A percentile compares a stretch with the other conserved stretches of the same genome.
phyloP scores from a whole-genome alignment of 2,113 vertebrate genomes.

The Eupsittula cactorum region DNA sequence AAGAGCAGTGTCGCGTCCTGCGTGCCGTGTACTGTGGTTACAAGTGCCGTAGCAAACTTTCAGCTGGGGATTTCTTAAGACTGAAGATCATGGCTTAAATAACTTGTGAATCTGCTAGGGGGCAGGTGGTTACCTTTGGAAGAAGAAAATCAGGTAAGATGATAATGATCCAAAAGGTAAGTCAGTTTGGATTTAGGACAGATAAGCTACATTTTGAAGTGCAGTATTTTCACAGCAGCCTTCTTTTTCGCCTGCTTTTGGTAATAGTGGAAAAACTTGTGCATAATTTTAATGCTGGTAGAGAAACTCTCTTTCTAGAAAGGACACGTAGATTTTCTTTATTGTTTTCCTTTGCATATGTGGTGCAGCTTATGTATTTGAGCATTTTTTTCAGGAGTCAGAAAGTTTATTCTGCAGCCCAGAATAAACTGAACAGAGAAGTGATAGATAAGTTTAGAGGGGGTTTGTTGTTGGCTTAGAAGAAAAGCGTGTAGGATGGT shows the following conservation, averaged over 20 bases:
- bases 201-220: neutral
- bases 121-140: neutral
- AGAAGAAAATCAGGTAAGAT: neutral
- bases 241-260: neutral
- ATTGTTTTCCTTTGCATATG: neutral
- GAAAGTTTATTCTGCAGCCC: constrained; percentile 18
- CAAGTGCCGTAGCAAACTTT: neutral
- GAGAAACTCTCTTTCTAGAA: neutral
- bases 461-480: constrained; percentile 15
- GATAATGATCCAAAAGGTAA: neutral
- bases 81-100: neutral
- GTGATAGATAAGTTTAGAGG: constrained; percentile 11
- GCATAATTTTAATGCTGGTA: neutral
- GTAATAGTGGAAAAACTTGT: neutral
- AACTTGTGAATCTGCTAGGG: neutral
- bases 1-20: neutral
- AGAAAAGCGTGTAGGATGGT: constrained; percentile 65
- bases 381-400: constrained; percentile 13
- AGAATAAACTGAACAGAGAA: constrained; percentile 57
- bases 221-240: neutral
- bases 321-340: neutral
- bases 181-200: neutral
- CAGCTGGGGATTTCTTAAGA: constrained; percentile 1
- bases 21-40: constrained; percentile 26
- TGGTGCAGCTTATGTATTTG: neutral